These are phyloP conservation scores for Clamator glandarius DNA, from an alignment of 2,797 vertebrate genomes.

Conservation along the genomic window DNA sequence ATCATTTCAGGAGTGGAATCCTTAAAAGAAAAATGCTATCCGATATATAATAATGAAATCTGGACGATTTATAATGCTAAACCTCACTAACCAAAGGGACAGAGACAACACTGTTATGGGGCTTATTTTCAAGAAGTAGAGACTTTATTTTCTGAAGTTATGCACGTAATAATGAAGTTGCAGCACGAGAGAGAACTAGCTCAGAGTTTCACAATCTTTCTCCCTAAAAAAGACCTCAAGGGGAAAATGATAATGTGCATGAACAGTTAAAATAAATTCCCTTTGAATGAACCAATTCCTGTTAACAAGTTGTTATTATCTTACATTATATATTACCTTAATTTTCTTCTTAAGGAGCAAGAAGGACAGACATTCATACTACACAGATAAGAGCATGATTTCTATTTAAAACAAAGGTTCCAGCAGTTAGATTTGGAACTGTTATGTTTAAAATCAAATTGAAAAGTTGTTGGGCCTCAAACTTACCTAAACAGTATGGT, in stretches of 20 bases:
- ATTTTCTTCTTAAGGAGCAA: conserved; percentile 47
- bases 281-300: conserved; percentile 7
- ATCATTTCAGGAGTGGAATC: not conserved
- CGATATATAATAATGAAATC: not conserved
- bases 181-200: conserved; percentile 15
- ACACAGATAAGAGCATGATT: conserved; percentile 25
- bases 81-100: not conserved
- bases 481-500: conserved; percentile 19
- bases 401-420: conserved; percentile 38
- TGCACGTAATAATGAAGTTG: not conserved
- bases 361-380: conserved; percentile 30
- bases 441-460: conserved; percentile 48
- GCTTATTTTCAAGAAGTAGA: not conserved
- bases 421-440: conserved; percentile 11
- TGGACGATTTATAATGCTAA: not conserved
- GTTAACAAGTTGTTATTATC: conserved; percentile 19
- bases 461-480: not conserved
- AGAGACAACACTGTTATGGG: not conserved
- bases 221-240: not conserved
- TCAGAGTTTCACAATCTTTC: conserved; percentile 13
- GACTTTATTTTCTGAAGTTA: not conserved
- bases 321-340: conserved; percentile 34
- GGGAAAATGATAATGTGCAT: not conserved
- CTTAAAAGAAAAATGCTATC: not conserved
- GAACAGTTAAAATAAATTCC: conserved; percentile 35